Evolutionary conservation across 2,113 vertebrate genomes (phyloP), one percentile per base, ranked within the genome.

Genomic region (Archocentrus centrarchus): DNA sequence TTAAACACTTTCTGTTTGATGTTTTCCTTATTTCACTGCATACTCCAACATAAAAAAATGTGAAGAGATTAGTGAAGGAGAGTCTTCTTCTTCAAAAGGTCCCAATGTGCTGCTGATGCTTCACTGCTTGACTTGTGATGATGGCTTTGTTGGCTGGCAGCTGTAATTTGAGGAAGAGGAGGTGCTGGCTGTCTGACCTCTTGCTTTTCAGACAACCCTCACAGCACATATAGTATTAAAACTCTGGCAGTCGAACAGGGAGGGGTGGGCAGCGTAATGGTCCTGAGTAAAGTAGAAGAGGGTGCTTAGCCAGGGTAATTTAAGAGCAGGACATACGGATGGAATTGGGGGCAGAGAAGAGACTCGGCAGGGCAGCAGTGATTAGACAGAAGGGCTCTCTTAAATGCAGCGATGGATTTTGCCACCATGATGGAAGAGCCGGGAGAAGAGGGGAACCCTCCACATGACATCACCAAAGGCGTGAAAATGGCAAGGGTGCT

Each of bases 311-410:
- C 58, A 79, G 92, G 92, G 95, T 96, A 93, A 95, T 96, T 95
- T 95, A 95, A 94, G 93, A 95, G 87, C 82, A 53, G 86, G 85
- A 91, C 86, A 93, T 92, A 90, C 60, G 68, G 88, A 95, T 94
- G 89, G 89, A 92, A 95, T 92, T 94, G 90, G 89, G 94, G 93
- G 87, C 93, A 93, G 63, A 83, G 91, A 86, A 86, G 89, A 93
- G 89, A 88, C 89, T 89, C 87, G 37, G 84, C 86, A 94, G 94
- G 92, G 88, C 94, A 93, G 79, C 86, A 57, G 90, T 94, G 92
- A 95, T 96, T 95, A 94, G 90, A 94, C 93, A 92, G 92, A 93
- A 95, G 94, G 86, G 90, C 91, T 92, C 91, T 94, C 92, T 88
- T 89, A 91, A 94, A 93, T 92, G 88, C 80, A 41, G 85, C 90